phyloP scores from a whole-genome alignment of 2,888 invertebrate species.

The Aromia moschata region DNA sequence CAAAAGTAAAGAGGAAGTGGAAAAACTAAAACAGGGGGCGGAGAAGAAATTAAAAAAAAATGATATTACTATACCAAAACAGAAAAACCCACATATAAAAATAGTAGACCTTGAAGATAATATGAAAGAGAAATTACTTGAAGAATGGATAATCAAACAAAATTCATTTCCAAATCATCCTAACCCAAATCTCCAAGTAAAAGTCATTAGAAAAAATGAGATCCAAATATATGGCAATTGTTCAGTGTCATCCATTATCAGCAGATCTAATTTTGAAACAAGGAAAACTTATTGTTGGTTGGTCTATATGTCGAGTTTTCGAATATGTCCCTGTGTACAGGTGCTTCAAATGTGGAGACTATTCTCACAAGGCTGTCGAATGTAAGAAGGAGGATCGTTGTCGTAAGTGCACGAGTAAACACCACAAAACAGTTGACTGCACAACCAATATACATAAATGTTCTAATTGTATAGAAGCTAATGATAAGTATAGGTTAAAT shows the following conservation, averaged over 20 bases:
- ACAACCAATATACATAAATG: not conserved
- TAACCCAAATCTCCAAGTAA: not conserved
- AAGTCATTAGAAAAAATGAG: not conserved
- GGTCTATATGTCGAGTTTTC: not conserved
- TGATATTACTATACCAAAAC: not conserved
- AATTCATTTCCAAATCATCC: not conserved
- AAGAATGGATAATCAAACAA: not conserved
- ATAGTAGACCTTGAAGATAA: constrained; percentile 7
- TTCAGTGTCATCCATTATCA: not conserved
- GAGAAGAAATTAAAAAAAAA: not conserved
- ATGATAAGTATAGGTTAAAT: not conserved
- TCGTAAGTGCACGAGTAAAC: not conserved
- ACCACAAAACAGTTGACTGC: not conserved
- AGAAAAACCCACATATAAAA: too few relatives aligned
- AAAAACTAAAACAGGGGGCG: not conserved
- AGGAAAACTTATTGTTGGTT: not conserved
- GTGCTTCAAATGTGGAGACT: constrained; percentile 7
- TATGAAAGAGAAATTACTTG: not conserved
- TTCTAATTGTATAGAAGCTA: not conserved
- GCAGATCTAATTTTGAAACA: not conserved
- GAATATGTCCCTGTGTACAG: not conserved
- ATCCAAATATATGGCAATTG: not conserved
- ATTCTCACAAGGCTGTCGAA: not conserved
- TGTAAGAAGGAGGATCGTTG: not conserved
- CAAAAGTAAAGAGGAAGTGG: constrained; percentile 1